Base-by-base conservation (phyloP, 1,140 invertebrate species). In the Cherax quadricarinatus region DNA sequence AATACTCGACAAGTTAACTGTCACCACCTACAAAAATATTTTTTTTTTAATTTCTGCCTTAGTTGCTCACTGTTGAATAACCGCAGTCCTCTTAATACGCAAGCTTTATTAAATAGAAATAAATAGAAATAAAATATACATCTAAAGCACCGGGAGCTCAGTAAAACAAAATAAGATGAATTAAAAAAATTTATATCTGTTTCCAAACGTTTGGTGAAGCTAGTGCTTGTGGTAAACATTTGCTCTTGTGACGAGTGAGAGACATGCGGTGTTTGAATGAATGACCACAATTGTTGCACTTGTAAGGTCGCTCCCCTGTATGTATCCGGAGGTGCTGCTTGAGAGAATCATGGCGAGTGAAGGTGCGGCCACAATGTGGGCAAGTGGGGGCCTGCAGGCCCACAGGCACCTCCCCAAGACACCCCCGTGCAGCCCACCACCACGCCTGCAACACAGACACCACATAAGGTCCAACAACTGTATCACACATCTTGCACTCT, bases 191-290 rank as follows among this genome's bases (percentile, higher is more conserved):
- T 75, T 30, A 75, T 30, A 84, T 60, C 78, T 21, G 79, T 53
- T 79, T 80, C 62, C 30, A 62, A 53, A 57, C 12, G 6, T 75
- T n/a, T 57, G 78, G 18, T n/a, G 48, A 53, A 60, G 70, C 49
- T n/a, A 80, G 75, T 53, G 70, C 60, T 49, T 60, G 48, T n/a
- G 89, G 83, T 60, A 60, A 62, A 70, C 85, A 92, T 79, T 92
- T 92, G 79, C n/a, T 62, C 51, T 81, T 86, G 79, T 92, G 91
- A n/a, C 91, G 91, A 10, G 41, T 83, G 12, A 92, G 78, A 57
- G 91, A 79, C 91, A 92, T 92, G 57, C 91, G 57, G 66, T 93
- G 89, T 66, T 86, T 88, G 95, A 98, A 98, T 9, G 97, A 97
- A 70, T 95, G 94, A 87, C 92, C 94, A 89, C 94, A 95, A 51